Conservation (phyloP, 2,888 invertebrate genomes). For the Chirona hameri region DNA sequence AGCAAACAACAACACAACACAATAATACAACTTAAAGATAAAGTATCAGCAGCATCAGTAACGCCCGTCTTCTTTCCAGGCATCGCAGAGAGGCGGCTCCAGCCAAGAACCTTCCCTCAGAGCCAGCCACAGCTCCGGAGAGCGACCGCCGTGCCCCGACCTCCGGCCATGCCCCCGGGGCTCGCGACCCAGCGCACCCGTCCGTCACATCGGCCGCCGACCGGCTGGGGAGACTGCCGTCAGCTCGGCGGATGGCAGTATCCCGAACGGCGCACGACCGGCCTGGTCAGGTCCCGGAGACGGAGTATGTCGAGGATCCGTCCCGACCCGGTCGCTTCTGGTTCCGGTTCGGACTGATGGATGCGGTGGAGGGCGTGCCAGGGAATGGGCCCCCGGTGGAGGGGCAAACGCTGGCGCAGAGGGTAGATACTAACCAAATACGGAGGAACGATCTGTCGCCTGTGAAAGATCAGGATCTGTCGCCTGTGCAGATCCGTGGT, state of each 20-base stretch:
- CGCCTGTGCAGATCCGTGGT: no score
- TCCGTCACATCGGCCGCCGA: not conserved
- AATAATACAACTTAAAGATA: no score
- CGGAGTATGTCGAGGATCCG: not conserved
- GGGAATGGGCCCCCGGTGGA: not conserved
- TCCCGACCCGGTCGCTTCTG: not conserved
- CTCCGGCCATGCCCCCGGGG: no score
- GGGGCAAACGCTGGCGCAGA: not conserved
- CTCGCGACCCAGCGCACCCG: not conserved
- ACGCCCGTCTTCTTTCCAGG: no score
- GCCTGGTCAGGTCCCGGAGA: not conserved
- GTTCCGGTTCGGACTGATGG: not conserved
- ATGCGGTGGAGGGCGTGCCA: not conserved
- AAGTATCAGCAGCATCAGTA: no score
- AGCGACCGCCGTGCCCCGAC: no score
- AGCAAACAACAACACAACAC: no score
- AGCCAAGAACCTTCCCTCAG: no score
- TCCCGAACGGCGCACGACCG: not conserved
- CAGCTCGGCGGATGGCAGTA: not conserved
- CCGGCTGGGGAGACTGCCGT: not conserved
- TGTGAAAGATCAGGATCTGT: no score
- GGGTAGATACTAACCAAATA: not conserved
- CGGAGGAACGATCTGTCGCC: no score
- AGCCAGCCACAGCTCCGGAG: no score
- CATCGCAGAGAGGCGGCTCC: no score